Evolutionary conservation across 2,888 invertebrate genomes (phyloP).

Genomic region (Podotricha telesiphe): DNA sequence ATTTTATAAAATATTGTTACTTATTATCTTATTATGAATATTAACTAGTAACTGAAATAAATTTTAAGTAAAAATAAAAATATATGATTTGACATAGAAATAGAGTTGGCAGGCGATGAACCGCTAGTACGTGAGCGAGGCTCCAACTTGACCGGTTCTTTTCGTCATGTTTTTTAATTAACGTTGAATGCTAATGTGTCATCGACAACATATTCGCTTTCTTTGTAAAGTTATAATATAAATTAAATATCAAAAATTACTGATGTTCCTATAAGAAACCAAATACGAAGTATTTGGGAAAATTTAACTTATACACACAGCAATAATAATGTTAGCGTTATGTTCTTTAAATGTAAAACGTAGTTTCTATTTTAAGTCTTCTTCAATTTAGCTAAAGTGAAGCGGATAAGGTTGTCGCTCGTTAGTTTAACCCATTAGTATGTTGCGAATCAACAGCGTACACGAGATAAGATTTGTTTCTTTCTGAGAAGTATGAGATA

Average conservation of each 20-base stretch:
- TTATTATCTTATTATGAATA: neutral
- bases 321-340: neutral
- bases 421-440: slow-evolving; percentile 27
- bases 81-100: slow-evolving; percentile 14
- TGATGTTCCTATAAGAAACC: neutral
- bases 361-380: neutral
- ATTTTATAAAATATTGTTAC: neutral
- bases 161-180: slow-evolving; percentile 43
- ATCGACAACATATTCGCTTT: slow-evolving; percentile 18
- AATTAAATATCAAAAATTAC: neutral
- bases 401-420: slow-evolving; percentile 4
- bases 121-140: slow-evolving; percentile 41
- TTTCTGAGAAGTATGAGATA: slow-evolving; percentile 67
- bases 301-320: neutral
- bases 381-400: slow-evolving; percentile 12
- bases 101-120: slow-evolving; percentile 38
- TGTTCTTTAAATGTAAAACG: neutral
- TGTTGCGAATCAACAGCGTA: slow-evolving; percentile 36
- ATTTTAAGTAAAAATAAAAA: neutral
- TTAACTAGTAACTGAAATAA: neutral
- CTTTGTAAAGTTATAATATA: slow-evolving; percentile 16
- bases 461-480: slow-evolving; percentile 41
- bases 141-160: slow-evolving; percentile 40
- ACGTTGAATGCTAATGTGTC: slow-evolving; percentile 42
- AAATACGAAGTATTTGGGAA: neutral